Conservation (phyloP, 2,888 invertebrate species). For the Sinopyrophorus schimmeli region DNA sequence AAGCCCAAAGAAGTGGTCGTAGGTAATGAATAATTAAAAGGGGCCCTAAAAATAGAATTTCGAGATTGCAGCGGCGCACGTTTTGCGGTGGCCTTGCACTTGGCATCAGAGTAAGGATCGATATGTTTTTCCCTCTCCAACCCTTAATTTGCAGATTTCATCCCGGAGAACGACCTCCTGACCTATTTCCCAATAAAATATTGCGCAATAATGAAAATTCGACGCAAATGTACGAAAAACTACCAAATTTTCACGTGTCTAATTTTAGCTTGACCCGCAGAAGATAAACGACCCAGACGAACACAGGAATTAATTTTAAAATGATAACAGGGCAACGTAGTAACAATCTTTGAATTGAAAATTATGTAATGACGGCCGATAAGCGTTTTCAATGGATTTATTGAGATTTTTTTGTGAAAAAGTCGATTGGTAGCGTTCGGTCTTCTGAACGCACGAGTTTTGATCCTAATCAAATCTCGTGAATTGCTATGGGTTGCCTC, state of each 20-base stretch:
- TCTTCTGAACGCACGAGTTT: too few relatives aligned
- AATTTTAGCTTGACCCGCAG: neutral
- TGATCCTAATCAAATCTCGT: too few relatives aligned
- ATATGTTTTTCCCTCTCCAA: neutral
- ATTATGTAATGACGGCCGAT: too few relatives aligned
- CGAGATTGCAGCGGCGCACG: conserved; percentile 1
- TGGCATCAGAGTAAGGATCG: conserved; percentile 12
- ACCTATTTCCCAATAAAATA: conserved; percentile 23
- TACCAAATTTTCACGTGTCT: neutral
- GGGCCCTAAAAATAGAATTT: conserved; percentile 15
- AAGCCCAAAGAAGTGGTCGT: too few relatives aligned
- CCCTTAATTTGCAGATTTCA: conserved; percentile 14
- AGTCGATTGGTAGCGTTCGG: too few relatives aligned
- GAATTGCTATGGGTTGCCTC: neutral
- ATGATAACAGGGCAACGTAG: too few relatives aligned
- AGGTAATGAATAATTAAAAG: too few relatives aligned
- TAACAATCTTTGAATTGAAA: too few relatives aligned
- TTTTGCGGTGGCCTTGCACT: conserved; percentile 14
- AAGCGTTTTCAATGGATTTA: too few relatives aligned
- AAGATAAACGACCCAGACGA: conserved; percentile 1
- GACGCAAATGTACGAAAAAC: neutral
- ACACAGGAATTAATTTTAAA: neutral
- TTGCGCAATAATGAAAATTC: conserved; percentile 19
- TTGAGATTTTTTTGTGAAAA: too few relatives aligned
- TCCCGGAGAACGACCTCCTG: conserved; percentile 25